Evolutionary conservation across 1,140 invertebrate species (phyloP).

Genomic region (Neuroterus valhalla): DNA sequence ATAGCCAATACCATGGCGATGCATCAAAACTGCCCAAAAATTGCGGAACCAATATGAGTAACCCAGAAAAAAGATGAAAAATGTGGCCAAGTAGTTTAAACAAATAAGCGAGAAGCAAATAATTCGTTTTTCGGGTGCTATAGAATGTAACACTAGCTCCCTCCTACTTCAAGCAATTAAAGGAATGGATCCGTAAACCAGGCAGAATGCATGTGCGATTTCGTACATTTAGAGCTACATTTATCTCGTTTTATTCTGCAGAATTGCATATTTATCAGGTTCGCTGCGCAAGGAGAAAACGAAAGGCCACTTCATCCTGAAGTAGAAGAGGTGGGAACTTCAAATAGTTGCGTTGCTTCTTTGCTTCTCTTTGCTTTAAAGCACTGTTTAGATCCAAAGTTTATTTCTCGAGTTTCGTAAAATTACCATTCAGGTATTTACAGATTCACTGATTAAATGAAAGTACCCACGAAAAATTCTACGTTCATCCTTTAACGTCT

Average conservation of each 20-base stretch:
- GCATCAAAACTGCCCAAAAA: conserved; percentile 69
- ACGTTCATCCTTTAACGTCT: too few relatives aligned
- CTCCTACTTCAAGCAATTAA: conserved; percentile 49
- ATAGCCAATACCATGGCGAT: conserved; percentile 69
- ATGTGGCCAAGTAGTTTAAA: not conserved
- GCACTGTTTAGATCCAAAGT: conserved; percentile 53
- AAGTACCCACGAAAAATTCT: not conserved
- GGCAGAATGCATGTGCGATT: conserved; percentile 30
- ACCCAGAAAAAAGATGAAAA: not conserved
- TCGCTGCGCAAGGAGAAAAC: conserved; percentile 56
- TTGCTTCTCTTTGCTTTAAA: conserved; percentile 48
- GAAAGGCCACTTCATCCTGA: conserved; percentile 54
- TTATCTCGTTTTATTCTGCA: conserved; percentile 55
- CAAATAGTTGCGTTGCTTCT: conserved; percentile 57
- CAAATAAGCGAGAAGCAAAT: not conserved
- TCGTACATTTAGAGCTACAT: conserved; percentile 21
- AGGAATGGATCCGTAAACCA: conserved; percentile 57
- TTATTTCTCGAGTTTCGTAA: conserved; percentile 59
- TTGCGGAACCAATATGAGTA: conserved; percentile 44
- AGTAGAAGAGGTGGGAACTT: conserved; percentile 50
- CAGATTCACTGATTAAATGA: conserved; percentile 16
- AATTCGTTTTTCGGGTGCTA: not conserved
- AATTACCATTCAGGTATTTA: conserved; percentile 58
- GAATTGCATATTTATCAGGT: conserved; percentile 71
- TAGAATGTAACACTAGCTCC: conserved; percentile 30